Percentiles rank a stretch among this genome's conserved stretches.
Evolutionary conservation across 2,113 vertebrate genomes (phyloP).

Genomic region (crab-eating macaque (Macaca fascicularis)): DNA sequence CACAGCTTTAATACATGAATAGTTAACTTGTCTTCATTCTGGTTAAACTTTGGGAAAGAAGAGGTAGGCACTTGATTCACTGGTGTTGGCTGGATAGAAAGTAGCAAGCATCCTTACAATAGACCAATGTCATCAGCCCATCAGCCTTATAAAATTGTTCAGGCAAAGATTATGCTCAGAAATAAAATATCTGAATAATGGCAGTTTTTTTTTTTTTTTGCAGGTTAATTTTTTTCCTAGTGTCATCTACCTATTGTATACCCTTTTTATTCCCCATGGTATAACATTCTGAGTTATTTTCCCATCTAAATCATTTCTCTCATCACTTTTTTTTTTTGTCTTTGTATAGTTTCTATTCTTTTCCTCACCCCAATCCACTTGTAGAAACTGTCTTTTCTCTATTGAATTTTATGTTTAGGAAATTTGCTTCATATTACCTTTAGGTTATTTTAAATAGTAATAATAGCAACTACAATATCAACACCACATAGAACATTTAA

Average conservation of each 20-base stretch:
- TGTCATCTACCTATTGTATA: neutral
- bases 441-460: slow-evolving; percentile 20
- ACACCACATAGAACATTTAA: neutral
- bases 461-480: neutral
- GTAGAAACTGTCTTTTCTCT: neutral
- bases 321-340: neutral
- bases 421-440: neutral
- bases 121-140: slow-evolving; percentile 41
- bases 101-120: slow-evolving; percentile 33
- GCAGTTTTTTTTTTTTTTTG: neutral
- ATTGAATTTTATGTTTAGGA: slow-evolving; percentile 15
- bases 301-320: neutral
- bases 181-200: slow-evolving; percentile 44
- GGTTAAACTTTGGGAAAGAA: slow-evolving; percentile 31
- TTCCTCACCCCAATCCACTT: neutral
- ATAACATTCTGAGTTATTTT: slow-evolving; percentile 25
- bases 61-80: neutral
- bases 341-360: neutral
- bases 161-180: slow-evolving; percentile 18
- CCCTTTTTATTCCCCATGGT: neutral
- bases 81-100: neutral
- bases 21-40: slow-evolving; percentile 49
- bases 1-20: slow-evolving; percentile 13
- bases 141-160: slow-evolving; percentile 32
- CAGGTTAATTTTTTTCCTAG: slow-evolving; percentile 6